phyloP scores from a whole-genome alignment of 2,113 vertebrate genomes.

The Entosphenus tridentatus region DNA sequence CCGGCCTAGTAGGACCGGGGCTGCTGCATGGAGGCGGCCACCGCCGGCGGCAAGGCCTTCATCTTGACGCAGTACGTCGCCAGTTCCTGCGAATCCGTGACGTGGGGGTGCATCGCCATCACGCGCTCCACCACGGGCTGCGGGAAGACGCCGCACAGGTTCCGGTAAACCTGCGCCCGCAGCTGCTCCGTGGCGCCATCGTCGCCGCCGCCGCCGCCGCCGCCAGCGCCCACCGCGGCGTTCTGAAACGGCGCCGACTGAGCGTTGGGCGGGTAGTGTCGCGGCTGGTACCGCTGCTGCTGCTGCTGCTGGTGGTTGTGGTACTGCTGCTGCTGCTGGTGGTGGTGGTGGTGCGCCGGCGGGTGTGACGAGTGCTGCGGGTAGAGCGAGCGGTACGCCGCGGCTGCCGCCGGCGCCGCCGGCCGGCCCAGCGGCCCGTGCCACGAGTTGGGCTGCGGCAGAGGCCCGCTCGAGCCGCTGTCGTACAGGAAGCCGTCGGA shows the following conservation, averaged over 20 bases:
- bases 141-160: conserved; percentile 97
- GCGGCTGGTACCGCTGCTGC: neutral
- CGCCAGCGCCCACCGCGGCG: neutral
- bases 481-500: neutral
- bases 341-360: neutral
- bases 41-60: too few relatives aligned
- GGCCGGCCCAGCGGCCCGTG: neutral
- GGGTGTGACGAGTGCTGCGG: neutral
- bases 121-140: conserved; percentile 70
- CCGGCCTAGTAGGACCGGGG: too few relatives aligned
- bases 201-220: neutral
- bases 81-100: conserved; percentile 81
- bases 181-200: neutral
- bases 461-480: neutral
- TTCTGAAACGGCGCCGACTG: neutral
- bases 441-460: neutral
- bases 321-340: neutral
- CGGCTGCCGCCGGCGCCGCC: neutral
- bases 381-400: too few relatives aligned
- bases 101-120: conserved; percentile 94
- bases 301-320: neutral
- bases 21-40: too few relatives aligned
- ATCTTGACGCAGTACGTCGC: conserved; percentile 26
- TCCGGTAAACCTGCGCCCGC: conserved; percentile 63
- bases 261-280: neutral